Conservation (phyloP, 2,113 vertebrate species). For the Eurystomus gularis region DNA sequence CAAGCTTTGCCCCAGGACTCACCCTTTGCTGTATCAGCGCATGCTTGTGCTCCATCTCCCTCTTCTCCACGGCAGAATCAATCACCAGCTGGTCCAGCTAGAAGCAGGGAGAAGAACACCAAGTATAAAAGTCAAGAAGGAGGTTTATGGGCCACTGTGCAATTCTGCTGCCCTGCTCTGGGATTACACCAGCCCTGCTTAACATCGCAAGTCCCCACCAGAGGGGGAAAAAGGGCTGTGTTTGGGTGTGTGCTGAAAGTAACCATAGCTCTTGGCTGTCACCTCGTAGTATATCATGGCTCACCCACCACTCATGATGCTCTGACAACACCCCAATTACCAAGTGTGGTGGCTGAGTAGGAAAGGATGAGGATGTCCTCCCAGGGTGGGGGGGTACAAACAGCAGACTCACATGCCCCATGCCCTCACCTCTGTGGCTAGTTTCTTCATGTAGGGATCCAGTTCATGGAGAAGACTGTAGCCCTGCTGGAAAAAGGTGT, state of each 20-base stretch:
- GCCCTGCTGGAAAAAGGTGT: conserved; percentile 95
- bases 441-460: conserved; percentile 95
- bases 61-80: conserved; percentile 94
- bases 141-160: background rate
- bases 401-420: background rate
- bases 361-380: background rate
- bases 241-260: background rate
- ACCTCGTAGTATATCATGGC: background rate
- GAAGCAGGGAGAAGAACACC: background rate
- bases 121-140: background rate
- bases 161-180: background rate
- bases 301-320: background rate
- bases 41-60: conserved; percentile 97
- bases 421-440: conserved; percentile 89
- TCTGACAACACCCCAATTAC: background rate
- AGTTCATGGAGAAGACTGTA: conserved; percentile 91
- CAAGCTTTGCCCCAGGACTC: conserved; percentile 22
- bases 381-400: background rate
- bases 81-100: conserved; percentile 98
- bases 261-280: background rate
- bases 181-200: background rate
- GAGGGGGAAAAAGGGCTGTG: background rate
- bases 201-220: rapidly evolving
- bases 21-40: conserved; percentile 95
- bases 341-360: rapidly evolving